phyloP scores from a whole-genome alignment of 2,113 vertebrate species.

The Platycercus adscitus region DNA sequence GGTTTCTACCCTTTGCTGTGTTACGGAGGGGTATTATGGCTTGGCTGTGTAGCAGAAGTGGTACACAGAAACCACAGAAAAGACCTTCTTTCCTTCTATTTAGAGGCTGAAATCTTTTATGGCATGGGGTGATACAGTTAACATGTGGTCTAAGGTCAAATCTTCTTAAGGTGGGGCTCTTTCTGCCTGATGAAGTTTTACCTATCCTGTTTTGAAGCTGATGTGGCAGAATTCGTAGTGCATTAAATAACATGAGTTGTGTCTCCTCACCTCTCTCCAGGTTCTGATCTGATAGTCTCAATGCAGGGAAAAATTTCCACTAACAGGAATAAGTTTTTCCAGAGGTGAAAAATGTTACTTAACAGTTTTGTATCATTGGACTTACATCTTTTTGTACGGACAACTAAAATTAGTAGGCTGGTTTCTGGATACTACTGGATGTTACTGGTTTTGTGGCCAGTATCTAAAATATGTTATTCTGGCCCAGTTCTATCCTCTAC shows the following conservation, averaged over 20 bases:
- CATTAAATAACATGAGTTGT: not conserved
- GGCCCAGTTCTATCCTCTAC: not conserved
- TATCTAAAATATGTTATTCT: not conserved
- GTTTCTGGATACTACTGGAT: not conserved
- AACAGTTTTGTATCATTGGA: not conserved
- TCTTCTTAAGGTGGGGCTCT: not conserved
- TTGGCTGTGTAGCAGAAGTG: not conserved
- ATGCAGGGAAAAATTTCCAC: not conserved
- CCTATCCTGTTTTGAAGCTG: not conserved
- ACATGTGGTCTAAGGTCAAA: not conserved
- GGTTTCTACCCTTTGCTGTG: rapidly evolving
- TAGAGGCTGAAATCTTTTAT: not conserved
- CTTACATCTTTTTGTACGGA: not conserved
- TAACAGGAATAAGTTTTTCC: not conserved
- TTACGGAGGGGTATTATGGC: rapidly evolving
- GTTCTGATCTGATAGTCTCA: not conserved
- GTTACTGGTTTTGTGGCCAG: not conserved
- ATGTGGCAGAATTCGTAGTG: not conserved
- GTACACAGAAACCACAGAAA: not conserved
- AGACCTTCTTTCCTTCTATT: not conserved
- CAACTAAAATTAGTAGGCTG: not conserved
- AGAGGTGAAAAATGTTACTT: not conserved
- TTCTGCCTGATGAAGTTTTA: not conserved
- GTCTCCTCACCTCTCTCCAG: not conserved
- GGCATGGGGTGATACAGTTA: not conserved